Evolutionary conservation across 2,888 invertebrate genomes (phyloP).

Genomic region (Lamellibrachia satsuma): DNA sequence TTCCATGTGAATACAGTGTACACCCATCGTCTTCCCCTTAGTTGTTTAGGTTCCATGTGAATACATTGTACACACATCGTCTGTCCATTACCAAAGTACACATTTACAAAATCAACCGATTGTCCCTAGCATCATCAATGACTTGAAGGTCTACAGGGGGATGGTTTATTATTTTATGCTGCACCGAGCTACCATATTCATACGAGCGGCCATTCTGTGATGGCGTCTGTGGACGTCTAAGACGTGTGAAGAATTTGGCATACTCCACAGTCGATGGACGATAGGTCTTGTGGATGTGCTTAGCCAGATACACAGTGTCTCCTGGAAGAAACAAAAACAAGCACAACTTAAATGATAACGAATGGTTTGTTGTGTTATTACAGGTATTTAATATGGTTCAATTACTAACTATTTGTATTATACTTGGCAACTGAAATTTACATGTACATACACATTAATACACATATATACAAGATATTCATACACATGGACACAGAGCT

Average conservation of each 20-base stretch:
- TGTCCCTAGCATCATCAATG: neutral
- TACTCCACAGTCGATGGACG: constrained; percentile 24
- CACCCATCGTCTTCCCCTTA: no score
- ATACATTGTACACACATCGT: neutral
- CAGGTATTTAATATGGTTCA: neutral
- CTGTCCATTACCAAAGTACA: neutral
- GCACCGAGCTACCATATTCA: neutral
- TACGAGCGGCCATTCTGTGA: neutral
- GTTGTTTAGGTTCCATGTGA: no score
- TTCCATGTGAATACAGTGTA: no score
- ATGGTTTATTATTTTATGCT: neutral
- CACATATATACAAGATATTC: no score
- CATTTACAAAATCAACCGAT: neutral
- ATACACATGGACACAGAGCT: no score
- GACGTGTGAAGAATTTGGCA: constrained; percentile 24
- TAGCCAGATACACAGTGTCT: constrained; percentile 29
- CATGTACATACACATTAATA: no score
- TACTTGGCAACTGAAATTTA: neutral
- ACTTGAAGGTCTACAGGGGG: neutral
- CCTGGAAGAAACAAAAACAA: constrained; percentile 27
- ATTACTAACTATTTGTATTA: neutral
- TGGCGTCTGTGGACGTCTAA: neutral
- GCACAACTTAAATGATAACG: neutral
- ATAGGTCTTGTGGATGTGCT: constrained; percentile 29
- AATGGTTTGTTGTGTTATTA: neutral